Evolutionary conservation across 2,113 vertebrate genomes (phyloP), one percentile per base, ranked within the genome.

Genomic region (Onychostoma macrolepis): DNA sequence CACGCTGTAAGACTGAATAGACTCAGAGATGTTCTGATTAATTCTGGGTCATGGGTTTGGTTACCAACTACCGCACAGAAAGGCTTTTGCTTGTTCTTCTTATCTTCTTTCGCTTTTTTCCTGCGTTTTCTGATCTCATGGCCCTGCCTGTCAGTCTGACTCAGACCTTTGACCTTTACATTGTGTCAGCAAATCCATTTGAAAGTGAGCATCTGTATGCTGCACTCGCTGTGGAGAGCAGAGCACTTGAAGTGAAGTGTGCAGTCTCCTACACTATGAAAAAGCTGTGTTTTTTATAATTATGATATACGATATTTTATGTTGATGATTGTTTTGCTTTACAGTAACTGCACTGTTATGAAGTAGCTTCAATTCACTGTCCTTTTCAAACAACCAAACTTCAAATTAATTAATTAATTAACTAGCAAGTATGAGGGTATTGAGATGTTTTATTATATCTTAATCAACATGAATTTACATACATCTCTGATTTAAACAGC

Each of bases 11-110:
- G 41, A 83, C 17, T 72, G 26, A 72, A 72, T 28, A 72, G 63
- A 50, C 65, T 83, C 82, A 26, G 67, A 41, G 33, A 84, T 74
- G 28, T 74, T 84, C 69, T 41, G 45, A 84, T 84, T 75, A 56
- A 84, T 84, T 84, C 86, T 76, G 45, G 74, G 41, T 83, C 80
- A 84, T 56, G 24, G 67, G 67, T 84, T 84, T 74, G 33, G 69
- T 84, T 75, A 38, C 67, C 81, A 74, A 21, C 38, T 11, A 56
- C 45, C 12, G 33, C 26, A 38, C 69, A 74, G 30, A 84, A 83
- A 74, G 21, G 43, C 48, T 83, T 75, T 79, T 48, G 15, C 79
- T 43, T 72, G 36, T 43, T 86, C n/a, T 80, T 53, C 26, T 58
- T 69, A 19, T 65, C 63, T n/a, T 48, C 8, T 36, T 45, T 65